Evolutionary conservation across 1,140 invertebrate species (phyloP).

Genomic region (Drosophila seguyi): DNA sequence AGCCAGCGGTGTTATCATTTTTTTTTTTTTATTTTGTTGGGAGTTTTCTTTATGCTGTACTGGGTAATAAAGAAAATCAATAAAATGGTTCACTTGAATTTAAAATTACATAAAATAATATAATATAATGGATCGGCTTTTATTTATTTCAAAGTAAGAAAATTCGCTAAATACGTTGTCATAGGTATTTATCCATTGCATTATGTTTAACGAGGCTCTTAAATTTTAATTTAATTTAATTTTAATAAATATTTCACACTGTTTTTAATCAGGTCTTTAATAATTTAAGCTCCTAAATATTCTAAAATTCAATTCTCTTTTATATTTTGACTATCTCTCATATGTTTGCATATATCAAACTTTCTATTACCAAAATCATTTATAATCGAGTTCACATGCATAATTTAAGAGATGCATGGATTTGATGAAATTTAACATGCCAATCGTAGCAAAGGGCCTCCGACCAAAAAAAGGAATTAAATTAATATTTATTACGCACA

Average conservation of each 20-base stretch:
- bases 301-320: neutral
- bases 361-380: slow-evolving; percentile 34
- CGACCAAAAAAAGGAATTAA: slow-evolving; percentile 4
- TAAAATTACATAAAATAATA: neutral
- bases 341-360: neutral
- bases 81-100: no score
- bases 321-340: neutral
- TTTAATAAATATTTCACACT: no score
- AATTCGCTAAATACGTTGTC: no score
- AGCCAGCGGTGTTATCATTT: neutral
- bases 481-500: slow-evolving; percentile 73
- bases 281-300: neutral
- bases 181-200: no score
- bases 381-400: slow-evolving; percentile 35
- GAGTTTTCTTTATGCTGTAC: neutral
- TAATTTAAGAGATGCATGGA: slow-evolving; percentile 25
- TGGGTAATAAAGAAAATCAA: neutral
- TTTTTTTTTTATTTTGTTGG: neutral
- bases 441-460: neutral
- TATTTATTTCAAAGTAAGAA: no score
- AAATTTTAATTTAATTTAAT: no score
- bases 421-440: slow-evolving; percentile 29
- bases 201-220: no score
- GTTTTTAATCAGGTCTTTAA: no score
- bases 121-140: no score